phyloP scores from a whole-genome alignment of 2,888 invertebrate genomes.

The Spisula subtruncata region DNA sequence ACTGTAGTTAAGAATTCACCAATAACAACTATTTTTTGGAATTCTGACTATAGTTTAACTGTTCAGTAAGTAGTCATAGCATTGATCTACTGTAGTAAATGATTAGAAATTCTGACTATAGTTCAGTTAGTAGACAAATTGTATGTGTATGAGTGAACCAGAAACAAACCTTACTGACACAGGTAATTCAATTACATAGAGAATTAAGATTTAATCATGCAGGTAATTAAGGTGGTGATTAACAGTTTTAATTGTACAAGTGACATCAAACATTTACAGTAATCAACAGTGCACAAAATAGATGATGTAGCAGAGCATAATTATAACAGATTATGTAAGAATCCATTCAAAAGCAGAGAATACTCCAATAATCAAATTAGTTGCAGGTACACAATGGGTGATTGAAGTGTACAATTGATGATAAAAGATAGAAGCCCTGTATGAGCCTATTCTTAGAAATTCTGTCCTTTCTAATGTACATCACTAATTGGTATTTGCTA shows the following conservation, averaged over 20 bases:
- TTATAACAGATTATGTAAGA: not conserved
- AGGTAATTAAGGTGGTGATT: not conserved
- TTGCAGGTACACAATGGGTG: not conserved
- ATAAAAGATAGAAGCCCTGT: no score
- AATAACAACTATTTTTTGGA: no score
- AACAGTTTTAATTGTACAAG: not conserved
- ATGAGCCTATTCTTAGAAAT: no score
- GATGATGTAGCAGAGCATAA: not conserved
- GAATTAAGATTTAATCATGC: conserved; percentile 22
- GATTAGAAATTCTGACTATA: no score
- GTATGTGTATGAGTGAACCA: not conserved
- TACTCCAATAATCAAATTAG: not conserved
- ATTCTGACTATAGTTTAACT: no score
- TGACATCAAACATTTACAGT: conserved; percentile 22
- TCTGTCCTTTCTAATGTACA: no score
- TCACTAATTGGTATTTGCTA: no score
- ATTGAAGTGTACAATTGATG: no score
- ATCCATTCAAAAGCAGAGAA: not conserved
- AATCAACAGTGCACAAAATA: not conserved
- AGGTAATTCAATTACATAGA: conserved; percentile 17
- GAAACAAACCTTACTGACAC: not conserved
- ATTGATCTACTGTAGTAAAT: no score
- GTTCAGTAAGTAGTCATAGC: no score
- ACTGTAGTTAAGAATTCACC: no score
- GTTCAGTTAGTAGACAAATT: no score